Evolutionary conservation across 2,797 vertebrate genomes (phyloP).

Genomic region (Meda fulgida): DNA sequence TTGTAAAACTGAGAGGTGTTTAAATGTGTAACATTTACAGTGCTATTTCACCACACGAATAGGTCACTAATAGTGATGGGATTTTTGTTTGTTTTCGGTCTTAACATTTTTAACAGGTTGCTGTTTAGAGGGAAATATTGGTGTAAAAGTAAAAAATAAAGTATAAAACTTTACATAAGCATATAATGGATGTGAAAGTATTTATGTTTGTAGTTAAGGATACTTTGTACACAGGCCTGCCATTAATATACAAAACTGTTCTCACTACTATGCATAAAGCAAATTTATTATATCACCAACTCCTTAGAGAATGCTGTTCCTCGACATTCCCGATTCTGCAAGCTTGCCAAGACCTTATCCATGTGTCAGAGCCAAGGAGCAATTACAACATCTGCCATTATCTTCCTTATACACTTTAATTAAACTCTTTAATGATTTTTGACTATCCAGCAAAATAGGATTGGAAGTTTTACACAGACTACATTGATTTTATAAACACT

Average conservation of each 20-base stretch:
- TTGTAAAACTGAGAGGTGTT: constrained; percentile 21
- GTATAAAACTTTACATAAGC: not conserved
- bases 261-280: not conserved
- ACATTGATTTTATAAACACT: constrained; percentile 6
- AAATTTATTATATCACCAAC: not conserved
- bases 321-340: not conserved
- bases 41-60: not conserved
- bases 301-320: not conserved
- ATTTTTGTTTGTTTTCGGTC: not conserved
- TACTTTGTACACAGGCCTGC: not conserved
- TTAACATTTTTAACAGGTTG: not conserved
- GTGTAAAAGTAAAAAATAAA: not conserved
- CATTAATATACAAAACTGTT: not conserved
- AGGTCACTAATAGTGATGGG: not conserved
- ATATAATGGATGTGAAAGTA: not conserved
- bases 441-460: not conserved
- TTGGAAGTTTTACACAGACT: not conserved
- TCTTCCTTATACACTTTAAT: not conserved
- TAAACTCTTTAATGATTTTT: not conserved
- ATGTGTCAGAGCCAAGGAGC: not conserved
- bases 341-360: not conserved
- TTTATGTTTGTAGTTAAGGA: not conserved
- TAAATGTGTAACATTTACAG: constrained; percentile 3
- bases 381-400: not conserved
- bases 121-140: not conserved